These are phyloP conservation scores for Synergus umbraculus DNA, from an alignment of 2,888 invertebrate genomes.

Conservation along the genomic window DNA sequence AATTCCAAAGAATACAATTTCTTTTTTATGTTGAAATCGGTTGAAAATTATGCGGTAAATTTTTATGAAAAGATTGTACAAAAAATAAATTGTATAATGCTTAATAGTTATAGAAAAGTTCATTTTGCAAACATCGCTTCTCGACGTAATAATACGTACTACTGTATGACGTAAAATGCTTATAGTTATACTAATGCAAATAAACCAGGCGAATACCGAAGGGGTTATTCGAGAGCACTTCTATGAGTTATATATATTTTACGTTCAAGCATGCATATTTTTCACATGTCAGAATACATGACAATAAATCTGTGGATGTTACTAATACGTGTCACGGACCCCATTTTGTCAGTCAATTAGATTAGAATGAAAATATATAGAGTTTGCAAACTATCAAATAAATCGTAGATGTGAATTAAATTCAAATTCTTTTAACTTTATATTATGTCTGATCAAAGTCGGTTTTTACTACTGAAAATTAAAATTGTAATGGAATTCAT, in stretches of 20 bases:
- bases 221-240: not conserved
- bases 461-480: too few relatives aligned
- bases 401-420: too few relatives aligned
- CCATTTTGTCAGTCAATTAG: not conserved
- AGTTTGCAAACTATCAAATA: too few relatives aligned
- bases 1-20: not conserved
- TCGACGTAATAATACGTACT: not conserved
- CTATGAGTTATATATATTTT: not conserved
- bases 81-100: too few relatives aligned
- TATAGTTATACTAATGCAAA: not conserved
- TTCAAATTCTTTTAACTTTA: too few relatives aligned
- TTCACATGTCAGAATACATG: not conserved
- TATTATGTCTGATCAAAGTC: too few relatives aligned
- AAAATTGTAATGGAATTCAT: too few relatives aligned
- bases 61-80: too few relatives aligned
- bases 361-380: not conserved
- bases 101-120: too few relatives aligned
- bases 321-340: not conserved
- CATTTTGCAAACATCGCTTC: too few relatives aligned
- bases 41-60: not conserved
- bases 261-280: too few relatives aligned
- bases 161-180: not conserved
- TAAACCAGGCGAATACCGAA: not conserved
- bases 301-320: not conserved
- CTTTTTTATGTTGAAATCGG: not conserved